Base-by-base conservation (phyloP, 2,888 invertebrate genomes). In the Acanthosepion esculentum region DNA sequence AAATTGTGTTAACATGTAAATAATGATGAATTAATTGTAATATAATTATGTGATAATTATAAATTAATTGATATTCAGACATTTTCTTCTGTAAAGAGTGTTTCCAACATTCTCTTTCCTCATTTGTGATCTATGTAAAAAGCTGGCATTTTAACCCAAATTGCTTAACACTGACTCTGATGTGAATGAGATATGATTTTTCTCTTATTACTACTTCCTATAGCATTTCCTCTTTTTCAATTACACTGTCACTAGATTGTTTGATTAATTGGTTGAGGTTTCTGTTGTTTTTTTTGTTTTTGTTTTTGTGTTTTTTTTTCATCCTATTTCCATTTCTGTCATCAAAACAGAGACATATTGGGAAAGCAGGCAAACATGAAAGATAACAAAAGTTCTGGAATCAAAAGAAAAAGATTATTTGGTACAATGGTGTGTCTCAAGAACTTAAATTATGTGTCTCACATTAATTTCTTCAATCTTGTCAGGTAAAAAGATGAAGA, bases 281-380 rank as follows among this genome's bases (percentile, higher is more conserved):
- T 78, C 23, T n/a, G 12, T n/a, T 41, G 41, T 2, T 41, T 2
- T 41, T 41, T 41, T 41, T 41, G 41, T 41, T 41, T 41, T 41
- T 23, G 15, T 26, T 78, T 78, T 78, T 29, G 23, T 64, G 7
- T n/a, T 15, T n/a, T 15, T 78, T 10, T 18, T 78, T 78, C 33
- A n/a, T n/a, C 12, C n/a, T 33, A 18, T 33, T 78, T 78, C 78
- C 78, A 78, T 78, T 78, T 33, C n/a, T 78, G n/a, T 33, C n/a
- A 78, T 78, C 78, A 78, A 78, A 78, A 78, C 78, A 78, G 78
- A 78, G 78, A 33, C 78, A 78, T 78, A 15, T n/a, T 78, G 78
- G n/a, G 15, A 78, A 78, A 64, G 26, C 20, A 23, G 20, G 26
- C 23, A 64, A 64, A 33, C 12, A 78, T 78, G n/a, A 15, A 78